Percentiles rank a stretch among this genome's conserved stretches.
Evolutionary conservation across 2,888 invertebrate genomes (phyloP).

Genomic region (Pteria penguin): DNA sequence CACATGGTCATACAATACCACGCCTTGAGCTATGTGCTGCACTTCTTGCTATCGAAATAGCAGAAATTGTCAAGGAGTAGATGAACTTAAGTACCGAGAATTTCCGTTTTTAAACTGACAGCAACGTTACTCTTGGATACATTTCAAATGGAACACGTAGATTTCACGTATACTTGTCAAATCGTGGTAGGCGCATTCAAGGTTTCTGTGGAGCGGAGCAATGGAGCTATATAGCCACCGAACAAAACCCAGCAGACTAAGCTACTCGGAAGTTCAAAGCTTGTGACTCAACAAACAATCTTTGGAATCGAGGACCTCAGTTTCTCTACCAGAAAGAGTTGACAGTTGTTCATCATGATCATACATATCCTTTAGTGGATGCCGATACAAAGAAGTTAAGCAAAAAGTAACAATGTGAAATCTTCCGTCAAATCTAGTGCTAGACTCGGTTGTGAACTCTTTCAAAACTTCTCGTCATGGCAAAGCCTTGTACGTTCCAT

Average conservation of each 20-base stretch:
- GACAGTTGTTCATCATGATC: no score
- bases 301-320: conserved; percentile 21
- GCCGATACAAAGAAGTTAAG: no score
- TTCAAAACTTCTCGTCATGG: neutral
- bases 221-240: conserved; percentile 29
- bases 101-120: conserved; percentile 19
- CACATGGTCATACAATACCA: neutral
- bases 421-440: no score
- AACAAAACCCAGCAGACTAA: conserved; percentile 37
- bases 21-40: neutral
- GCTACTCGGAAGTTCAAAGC: conserved; percentile 11
- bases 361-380: no score
- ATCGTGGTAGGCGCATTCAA: conserved; percentile 20
- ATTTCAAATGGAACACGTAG: conserved; percentile 11
- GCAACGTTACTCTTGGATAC: conserved; percentile 19
- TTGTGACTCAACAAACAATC: neutral
- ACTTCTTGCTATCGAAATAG: neutral
- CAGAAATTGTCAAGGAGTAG: neutral
- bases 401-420: no score
- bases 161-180: conserved; percentile 28
- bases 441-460: neutral
- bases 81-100: neutral
- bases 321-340: no score
- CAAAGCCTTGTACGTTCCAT: neutral
- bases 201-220: conserved; percentile 8